These are phyloP conservation scores for Pedetes capensis DNA, from an alignment of 2,113 vertebrate species.

Conservation along the genomic window DNA sequence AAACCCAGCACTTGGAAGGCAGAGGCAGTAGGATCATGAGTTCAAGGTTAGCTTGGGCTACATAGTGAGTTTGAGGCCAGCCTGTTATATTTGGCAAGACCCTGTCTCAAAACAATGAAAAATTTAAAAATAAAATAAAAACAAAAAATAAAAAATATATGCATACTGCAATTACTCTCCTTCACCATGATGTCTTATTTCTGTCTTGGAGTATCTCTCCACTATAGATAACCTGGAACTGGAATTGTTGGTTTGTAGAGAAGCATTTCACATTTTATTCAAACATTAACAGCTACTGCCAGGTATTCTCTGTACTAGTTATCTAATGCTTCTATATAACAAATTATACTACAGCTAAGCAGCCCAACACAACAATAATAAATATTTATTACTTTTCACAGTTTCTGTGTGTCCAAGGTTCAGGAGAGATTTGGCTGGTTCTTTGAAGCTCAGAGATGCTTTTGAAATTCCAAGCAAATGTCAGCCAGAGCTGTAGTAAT, in stretches of 20 bases:
- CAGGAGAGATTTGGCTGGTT: not conserved
- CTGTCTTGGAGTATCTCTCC: not conserved
- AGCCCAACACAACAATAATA: not conserved
- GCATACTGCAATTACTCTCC: not conserved
- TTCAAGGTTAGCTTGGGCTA: too few relatives aligned
- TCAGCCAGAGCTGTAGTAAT: not conserved
- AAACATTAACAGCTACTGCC: not conserved
- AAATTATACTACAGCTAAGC: not conserved
- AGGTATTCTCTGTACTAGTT: not conserved
- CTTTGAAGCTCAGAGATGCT: not conserved
- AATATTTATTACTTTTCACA: not conserved
- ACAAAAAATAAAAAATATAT: too few relatives aligned
- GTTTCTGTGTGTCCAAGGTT: not conserved
- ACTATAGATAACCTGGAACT: not conserved
- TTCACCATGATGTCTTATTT: not conserved
- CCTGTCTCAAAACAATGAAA: too few relatives aligned
- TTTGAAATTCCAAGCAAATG: too few relatives aligned
- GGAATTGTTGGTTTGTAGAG: not conserved
- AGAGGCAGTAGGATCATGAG: too few relatives aligned
- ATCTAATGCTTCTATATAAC: not conserved
- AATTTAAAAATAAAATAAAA: too few relatives aligned
- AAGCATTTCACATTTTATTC: not conserved
- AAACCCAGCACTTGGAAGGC: too few relatives aligned
- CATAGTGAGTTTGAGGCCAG: too few relatives aligned
- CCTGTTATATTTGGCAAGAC: too few relatives aligned